These are phyloP conservation scores for Asobara japonica DNA, from an alignment of 1,140 invertebrate species.

Conservation along the genomic window DNA sequence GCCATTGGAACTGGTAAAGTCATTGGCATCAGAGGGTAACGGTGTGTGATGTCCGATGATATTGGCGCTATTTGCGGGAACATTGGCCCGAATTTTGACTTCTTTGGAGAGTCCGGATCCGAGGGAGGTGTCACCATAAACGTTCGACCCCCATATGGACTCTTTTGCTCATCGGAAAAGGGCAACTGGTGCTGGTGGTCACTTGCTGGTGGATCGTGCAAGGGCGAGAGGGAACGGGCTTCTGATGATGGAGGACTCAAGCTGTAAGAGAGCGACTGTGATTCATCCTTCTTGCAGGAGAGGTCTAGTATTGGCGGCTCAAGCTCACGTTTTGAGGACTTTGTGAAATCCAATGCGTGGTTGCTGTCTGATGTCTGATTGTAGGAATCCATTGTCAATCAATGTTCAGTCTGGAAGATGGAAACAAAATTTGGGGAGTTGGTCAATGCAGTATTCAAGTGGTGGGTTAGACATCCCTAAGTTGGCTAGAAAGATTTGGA, in stretches of 20 bases:
- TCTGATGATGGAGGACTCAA: slow-evolving; percentile 24
- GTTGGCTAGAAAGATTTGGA: too few relatives aligned
- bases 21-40: slow-evolving; percentile 30
- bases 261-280: slow-evolving; percentile 9
- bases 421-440: too few relatives aligned
- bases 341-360: slow-evolving; percentile 33
- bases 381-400: slow-evolving; percentile 1
- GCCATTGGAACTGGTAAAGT: slow-evolving; percentile 25
- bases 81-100: slow-evolving; percentile 36
- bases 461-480: too few relatives aligned
- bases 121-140: slow-evolving; percentile 53
- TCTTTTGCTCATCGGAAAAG: slow-evolving; percentile 34
- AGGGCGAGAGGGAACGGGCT: slow-evolving; percentile 11
- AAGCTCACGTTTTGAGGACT: background rate
- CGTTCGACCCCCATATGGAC: slow-evolving; percentile 38
- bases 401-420: background rate
- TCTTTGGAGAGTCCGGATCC: slow-evolving; percentile 47
- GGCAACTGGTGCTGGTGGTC: background rate
- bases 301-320: slow-evolving; percentile 33
- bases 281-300: slow-evolving; percentile 45
- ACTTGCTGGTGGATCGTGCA: background rate
- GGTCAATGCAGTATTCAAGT: too few relatives aligned
- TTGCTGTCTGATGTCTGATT: background rate
- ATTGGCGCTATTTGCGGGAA: slow-evolving; percentile 23
- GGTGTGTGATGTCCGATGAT: background rate